Evolutionary conservation across 2,797 vertebrate species (phyloP).

Genomic region (Manis javanica): DNA sequence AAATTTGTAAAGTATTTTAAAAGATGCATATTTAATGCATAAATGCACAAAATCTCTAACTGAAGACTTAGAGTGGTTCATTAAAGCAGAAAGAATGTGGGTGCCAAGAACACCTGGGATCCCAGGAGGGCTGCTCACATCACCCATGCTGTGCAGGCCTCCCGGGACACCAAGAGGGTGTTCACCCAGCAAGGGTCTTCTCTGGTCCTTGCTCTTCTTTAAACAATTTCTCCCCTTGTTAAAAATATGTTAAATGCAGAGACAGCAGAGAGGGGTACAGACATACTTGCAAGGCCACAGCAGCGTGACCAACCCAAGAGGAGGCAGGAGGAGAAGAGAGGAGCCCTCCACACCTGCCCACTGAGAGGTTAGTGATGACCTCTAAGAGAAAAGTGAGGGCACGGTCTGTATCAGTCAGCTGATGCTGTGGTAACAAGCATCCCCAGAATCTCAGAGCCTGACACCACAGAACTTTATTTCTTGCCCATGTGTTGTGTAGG

Average conservation of each 20-base stretch:
- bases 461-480: accelerated
- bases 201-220: accelerated
- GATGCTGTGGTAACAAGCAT: accelerated
- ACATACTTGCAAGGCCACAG: accelerated
- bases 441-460: not conserved
- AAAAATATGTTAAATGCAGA: not conserved
- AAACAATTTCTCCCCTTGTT: no score
- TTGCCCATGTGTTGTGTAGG: accelerated
- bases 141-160: accelerated
- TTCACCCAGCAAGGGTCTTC: not conserved
- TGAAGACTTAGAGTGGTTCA: no score
- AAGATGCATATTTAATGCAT: not conserved
- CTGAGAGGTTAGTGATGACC: not conserved
- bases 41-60: not conserved
- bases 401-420: not conserved
- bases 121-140: accelerated
- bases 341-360: accelerated
- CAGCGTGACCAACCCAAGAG: accelerated
- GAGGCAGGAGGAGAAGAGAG: no score
- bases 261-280: not conserved
- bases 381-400: not conserved
- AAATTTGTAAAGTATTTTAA: not conserved
- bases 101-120: accelerated
- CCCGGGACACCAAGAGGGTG: not conserved
- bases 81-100: accelerated